These are phyloP conservation scores for Lymantria dispar DNA, from an alignment of 2,888 invertebrate genomes.

Conservation along the genomic window DNA sequence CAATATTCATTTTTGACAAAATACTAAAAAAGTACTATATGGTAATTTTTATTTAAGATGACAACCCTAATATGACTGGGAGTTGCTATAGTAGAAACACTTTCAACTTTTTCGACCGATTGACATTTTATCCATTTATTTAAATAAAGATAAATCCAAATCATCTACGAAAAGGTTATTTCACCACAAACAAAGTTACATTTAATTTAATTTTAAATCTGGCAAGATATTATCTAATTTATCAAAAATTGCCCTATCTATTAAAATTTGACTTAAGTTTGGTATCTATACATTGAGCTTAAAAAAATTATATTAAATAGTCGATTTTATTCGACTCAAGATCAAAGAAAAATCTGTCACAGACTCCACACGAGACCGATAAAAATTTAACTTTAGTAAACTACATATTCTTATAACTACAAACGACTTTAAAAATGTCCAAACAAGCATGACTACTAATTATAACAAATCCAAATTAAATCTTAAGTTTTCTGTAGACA, in stretches of 20 bases:
- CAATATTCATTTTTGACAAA: too few species aligned
- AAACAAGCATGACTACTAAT: background rate
- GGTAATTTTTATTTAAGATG: too few species aligned
- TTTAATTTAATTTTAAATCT: conserved; percentile 15
- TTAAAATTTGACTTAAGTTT: conserved; percentile 34
- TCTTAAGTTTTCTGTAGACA: too few species aligned
- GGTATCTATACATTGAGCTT: conserved; percentile 29
- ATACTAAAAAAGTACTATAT: too few species aligned
- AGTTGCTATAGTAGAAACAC: too few species aligned
- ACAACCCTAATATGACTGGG: too few species aligned
- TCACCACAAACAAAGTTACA: conserved; percentile 12
- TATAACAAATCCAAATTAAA: background rate
- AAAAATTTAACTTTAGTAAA: background rate
- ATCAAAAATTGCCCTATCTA: conserved; percentile 33
- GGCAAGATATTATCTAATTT: conserved; percentile 26
- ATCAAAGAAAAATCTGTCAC: background rate
- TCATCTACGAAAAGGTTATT: too few species aligned
- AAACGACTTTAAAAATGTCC: background rate
- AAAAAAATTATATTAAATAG: conserved; percentile 4
- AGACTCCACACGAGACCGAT: background rate
- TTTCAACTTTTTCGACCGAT: too few species aligned
- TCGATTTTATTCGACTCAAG: background rate
- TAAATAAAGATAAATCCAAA: background rate
- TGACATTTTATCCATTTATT: background rate
- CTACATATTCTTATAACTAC: background rate